Evolutionary conservation across 2,797 vertebrate genomes (phyloP).

Genomic region (Morus bassanus): DNA sequence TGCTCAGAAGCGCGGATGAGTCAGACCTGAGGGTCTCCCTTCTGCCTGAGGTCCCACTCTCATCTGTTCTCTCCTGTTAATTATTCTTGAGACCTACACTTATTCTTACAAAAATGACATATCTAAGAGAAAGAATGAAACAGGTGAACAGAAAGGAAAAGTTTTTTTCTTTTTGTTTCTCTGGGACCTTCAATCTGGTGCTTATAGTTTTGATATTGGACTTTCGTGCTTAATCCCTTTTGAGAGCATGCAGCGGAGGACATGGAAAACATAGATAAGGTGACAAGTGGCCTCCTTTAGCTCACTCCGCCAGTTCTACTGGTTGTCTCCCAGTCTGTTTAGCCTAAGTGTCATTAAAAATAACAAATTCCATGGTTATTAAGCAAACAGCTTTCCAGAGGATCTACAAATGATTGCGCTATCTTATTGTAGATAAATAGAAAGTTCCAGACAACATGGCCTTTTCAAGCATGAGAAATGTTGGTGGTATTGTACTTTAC

Average conservation of each 20-base stretch:
- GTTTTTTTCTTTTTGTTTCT: neutral
- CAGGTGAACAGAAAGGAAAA: neutral
- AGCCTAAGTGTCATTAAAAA: neutral
- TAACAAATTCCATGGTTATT: neutral
- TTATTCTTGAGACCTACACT: neutral
- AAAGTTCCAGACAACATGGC: neutral
- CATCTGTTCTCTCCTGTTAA: neutral
- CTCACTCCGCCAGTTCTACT: neutral
- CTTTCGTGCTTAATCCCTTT: neutral
- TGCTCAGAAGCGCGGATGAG: neutral
- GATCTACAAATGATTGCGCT: fast-evolving
- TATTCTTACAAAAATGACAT: neutral
- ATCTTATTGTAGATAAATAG: neutral
- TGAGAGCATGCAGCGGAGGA: neutral
- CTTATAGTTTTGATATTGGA: neutral
- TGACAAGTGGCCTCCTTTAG: neutral
- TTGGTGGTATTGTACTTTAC: neutral
- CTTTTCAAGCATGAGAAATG: neutral
- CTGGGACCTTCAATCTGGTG: neutral
- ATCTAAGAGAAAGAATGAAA: neutral
- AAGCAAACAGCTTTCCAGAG: neutral
- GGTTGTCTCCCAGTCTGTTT: neutral
- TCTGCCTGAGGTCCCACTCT: neutral
- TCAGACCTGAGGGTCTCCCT: neutral
- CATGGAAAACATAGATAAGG: neutral